Evolutionary conservation across 2,888 invertebrate species (phyloP).

Genomic region (Troides helena): DNA sequence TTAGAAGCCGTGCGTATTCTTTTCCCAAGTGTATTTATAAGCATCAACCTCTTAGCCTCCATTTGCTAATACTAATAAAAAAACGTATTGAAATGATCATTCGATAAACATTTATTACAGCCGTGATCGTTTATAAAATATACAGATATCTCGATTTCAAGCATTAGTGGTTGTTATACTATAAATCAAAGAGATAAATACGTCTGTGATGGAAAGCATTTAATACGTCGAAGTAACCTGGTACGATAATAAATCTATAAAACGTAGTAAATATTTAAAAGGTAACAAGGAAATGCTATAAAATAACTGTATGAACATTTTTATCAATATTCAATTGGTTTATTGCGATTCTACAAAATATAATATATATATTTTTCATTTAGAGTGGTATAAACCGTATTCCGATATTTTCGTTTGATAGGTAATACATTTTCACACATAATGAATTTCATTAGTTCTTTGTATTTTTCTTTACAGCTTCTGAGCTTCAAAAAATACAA

Average conservation of each 20-base stretch:
- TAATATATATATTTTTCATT: background rate
- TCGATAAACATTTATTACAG: slow-evolving; percentile 8
- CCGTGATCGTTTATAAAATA: slow-evolving; percentile 16
- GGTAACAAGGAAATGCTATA: background rate
- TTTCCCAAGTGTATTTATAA: slow-evolving; percentile 17
- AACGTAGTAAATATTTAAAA: slow-evolving; percentile 2
- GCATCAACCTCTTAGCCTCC: slow-evolving; percentile 21
- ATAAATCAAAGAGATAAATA: slow-evolving; percentile 23
- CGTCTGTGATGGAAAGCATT: background rate
- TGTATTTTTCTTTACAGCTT: no score
- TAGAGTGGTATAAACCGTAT: background rate
- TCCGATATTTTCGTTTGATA: no score
- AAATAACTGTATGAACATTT: background rate
- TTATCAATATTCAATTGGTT: background rate
- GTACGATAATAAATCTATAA: slow-evolving; percentile 8
- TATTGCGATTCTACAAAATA: background rate
- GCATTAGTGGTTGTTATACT: slow-evolving; percentile 2
- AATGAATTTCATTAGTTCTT: no score
- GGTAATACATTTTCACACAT: no score
- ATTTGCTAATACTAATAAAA: slow-evolving; percentile 16
- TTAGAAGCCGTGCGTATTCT: background rate
- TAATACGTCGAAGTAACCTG: background rate
- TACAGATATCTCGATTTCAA: slow-evolving; percentile 10
- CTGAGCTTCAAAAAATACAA: no score
- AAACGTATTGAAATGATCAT: slow-evolving; percentile 1